Evolutionary conservation across 2,888 invertebrate species (phyloP).

Genomic region (Cerastoderma edule): DNA sequence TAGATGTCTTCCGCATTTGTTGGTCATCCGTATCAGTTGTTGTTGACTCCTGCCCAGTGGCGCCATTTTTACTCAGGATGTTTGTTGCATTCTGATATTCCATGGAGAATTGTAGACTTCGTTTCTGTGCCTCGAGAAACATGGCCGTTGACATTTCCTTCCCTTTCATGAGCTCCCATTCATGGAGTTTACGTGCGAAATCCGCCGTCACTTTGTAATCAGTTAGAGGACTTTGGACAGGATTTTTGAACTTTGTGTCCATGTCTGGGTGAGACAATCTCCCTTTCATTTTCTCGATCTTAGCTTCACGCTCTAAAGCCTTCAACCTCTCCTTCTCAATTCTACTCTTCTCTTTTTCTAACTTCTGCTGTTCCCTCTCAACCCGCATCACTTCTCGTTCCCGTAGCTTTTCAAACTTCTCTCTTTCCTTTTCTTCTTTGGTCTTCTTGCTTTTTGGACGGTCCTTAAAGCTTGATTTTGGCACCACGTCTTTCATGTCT

Average conservation of each 20-base stretch:
- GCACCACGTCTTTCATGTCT: constrained; percentile 53
- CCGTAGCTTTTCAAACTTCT: constrained; percentile 70
- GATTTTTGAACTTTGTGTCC: constrained; percentile 91
- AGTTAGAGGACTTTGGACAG: constrained; percentile 85
- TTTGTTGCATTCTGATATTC: constrained; percentile 57
- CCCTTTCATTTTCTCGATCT: constrained; percentile 86
- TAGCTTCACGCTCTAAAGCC: constrained; percentile 88
- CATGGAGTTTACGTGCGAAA: constrained; percentile 94
- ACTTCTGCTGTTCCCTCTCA: constrained; percentile 73
- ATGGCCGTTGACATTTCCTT: constrained; percentile 67
- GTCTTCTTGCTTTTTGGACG: constrained; percentile 70
- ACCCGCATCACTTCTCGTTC: constrained; percentile 75
- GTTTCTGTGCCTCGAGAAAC: constrained; percentile 69
- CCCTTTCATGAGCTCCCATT: constrained; percentile 88
- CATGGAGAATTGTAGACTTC: constrained; percentile 59
- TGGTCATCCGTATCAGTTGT: constrained; percentile 46
- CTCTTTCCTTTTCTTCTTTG: constrained; percentile 71
- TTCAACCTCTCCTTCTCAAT: constrained; percentile 87
- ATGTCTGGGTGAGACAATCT: constrained; percentile 85
- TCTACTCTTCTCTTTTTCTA: constrained; percentile 87
- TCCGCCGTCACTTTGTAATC: constrained; percentile 90
- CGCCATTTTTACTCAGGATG: constrained; percentile 49
- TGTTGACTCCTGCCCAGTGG: constrained; percentile 26
- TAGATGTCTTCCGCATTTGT: constrained; percentile 53
- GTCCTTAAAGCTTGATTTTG: constrained; percentile 62